Evolutionary conservation across 2,888 invertebrate genomes (phyloP), one percentile per base, ranked within the genome.

Genomic region (Eulithis prunata): DNA sequence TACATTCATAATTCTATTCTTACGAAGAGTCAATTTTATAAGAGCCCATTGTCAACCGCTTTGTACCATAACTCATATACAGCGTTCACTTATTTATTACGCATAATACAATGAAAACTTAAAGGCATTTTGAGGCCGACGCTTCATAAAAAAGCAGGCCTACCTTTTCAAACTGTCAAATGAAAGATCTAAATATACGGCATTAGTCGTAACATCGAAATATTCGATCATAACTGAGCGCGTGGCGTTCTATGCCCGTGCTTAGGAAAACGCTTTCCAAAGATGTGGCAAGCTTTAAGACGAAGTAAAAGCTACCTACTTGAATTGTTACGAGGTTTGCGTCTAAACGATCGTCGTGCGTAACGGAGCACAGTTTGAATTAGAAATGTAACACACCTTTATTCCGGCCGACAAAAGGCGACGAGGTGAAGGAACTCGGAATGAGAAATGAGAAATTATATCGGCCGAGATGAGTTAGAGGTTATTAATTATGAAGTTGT

Each of bases 401-500:
- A 88, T 88, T 81, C 76, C 72, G 71, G 66, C 84, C 85, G 85
- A 92, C 92, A 93, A 91, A 86, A 88, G 89, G 67, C 75, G 83
- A 87, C 75, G 83, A 87, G 91, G 90, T 91, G 84, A 90, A 91
- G 86, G 88, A 91, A 88, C 92, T 88, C 81, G 64, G 76, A 75
- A 81, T 89, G 91, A 91, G 92, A 91, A 91, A 92, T 91, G 90
- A 73, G 87, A 90, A 90, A 92, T 92, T 89, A 91, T 92, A 93
- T 92, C 89, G 88, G 87, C 84, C 78, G 83, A 87, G 89, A 92
- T 91, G 90, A 89, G 85, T 85, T 87, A 85, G 86, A 87, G 88
- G 92, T 90, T 91, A 93, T 93, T 93, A 93, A 92, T 92, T 92
- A 92, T 90, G 87, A 87, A 89, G 89, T 83, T 88, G 92, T 89